These are phyloP conservation scores for Heliconius cydno DNA, from an alignment of 2,888 invertebrate species.

Conservation along the genomic window DNA sequence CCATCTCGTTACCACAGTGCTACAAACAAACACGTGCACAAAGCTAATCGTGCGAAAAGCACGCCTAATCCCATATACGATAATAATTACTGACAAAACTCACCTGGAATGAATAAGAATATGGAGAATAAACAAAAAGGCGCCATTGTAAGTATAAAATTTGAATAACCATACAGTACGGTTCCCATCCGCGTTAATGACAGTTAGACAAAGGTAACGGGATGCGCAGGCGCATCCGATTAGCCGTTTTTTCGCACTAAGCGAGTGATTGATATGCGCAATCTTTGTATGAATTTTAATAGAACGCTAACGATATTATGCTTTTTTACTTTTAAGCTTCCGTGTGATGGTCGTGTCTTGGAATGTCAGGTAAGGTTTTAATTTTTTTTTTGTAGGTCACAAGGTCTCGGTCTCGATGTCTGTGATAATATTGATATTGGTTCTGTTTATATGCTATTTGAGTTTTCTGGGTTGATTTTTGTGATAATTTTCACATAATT, in stretches of 20 bases:
- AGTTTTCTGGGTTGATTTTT: background rate
- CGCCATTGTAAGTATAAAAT: constrained; percentile 67
- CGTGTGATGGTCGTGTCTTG: constrained; percentile 69
- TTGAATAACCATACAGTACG: constrained; percentile 66
- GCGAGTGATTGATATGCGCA: constrained; percentile 79
- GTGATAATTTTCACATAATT: background rate
- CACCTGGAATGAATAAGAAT: constrained; percentile 54
- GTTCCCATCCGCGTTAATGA: constrained; percentile 75
- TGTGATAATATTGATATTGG: constrained; percentile 8
- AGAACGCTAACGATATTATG: constrained; percentile 62
- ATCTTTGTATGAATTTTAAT: constrained; percentile 79
- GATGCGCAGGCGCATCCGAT: constrained; percentile 77
- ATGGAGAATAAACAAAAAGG: constrained; percentile 78
- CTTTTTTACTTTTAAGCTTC: constrained; percentile 60
- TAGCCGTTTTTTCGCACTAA: constrained; percentile 75
- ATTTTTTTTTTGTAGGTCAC: constrained; percentile 40
- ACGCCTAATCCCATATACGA: constrained; percentile 67
- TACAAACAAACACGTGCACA: constrained; percentile 56
- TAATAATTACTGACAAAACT: constrained; percentile 65
- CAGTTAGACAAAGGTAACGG: constrained; percentile 69
- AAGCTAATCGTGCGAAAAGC: constrained; percentile 69
- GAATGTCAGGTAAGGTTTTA: constrained; percentile 36
- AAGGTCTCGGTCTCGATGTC: constrained; percentile 32
- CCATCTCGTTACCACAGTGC: constrained; percentile 60
- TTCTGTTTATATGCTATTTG: background rate